Evolutionary conservation across 2,113 vertebrate species (phyloP).

Genomic region (Corapipo altera): DNA sequence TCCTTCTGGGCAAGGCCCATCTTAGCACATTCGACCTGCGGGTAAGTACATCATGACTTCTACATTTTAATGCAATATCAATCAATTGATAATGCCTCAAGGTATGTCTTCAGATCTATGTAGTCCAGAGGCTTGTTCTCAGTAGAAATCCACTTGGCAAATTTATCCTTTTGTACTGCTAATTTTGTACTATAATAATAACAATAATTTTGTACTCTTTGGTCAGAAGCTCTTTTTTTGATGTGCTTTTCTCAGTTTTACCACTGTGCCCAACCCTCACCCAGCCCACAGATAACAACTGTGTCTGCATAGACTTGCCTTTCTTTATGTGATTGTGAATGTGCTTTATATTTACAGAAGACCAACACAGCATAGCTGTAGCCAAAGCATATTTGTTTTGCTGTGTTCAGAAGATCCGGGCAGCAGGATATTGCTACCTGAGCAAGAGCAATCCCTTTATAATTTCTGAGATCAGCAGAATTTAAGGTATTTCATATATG

Average conservation of each 20-base stretch:
- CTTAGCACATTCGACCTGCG: background rate
- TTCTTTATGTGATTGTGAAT: background rate
- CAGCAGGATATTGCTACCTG: background rate
- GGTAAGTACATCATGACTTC: background rate
- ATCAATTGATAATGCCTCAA: background rate
- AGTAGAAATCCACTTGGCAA: background rate
- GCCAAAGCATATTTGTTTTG: background rate
- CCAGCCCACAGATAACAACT: background rate
- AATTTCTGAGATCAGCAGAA: background rate
- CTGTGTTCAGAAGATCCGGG: background rate
- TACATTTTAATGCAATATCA: background rate
- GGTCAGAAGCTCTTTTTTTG: background rate
- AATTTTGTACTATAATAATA: background rate
- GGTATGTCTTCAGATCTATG: background rate
- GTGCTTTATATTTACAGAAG: background rate
- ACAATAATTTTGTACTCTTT: background rate
- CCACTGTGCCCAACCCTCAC: background rate
- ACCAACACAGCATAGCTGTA: background rate
- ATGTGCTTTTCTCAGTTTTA: background rate
- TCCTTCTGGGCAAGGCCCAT: background rate
- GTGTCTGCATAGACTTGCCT: background rate
- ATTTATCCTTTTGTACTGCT: background rate
- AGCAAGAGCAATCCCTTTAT: background rate
- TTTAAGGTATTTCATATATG: background rate
- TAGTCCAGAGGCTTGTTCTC: background rate